A percentile compares a stretch with the other conserved stretches of the same genome.
Conservation (phyloP, 2,888 invertebrate genomes). For the Parthenolecanium corni region DNA sequence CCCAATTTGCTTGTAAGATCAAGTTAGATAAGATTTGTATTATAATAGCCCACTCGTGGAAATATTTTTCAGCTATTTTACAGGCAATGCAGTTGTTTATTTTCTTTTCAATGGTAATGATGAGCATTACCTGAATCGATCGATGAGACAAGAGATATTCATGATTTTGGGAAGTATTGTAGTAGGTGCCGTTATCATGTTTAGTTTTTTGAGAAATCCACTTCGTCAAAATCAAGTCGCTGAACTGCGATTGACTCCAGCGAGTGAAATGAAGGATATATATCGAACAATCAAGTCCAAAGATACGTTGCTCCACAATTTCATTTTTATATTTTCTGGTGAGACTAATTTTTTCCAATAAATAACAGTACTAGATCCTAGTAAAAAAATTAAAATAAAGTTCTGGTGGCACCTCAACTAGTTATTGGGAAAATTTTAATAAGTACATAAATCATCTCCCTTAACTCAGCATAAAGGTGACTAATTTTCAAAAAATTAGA, state of each 20-base stretch:
- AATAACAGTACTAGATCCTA: too few species aligned
- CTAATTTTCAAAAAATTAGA: too few species aligned
- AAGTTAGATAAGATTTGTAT: too few species aligned
- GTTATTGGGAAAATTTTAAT: too few species aligned
- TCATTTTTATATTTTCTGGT: background rate
- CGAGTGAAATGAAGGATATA: background rate
- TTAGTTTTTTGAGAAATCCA: background rate
- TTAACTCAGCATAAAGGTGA: too few species aligned
- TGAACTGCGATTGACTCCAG: background rate
- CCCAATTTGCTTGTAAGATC: too few species aligned
- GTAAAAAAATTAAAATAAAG: too few species aligned
- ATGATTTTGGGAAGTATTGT: background rate
- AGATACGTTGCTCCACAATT: background rate
- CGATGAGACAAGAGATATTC: slow-evolving; percentile 1
- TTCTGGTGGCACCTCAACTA: too few species aligned
- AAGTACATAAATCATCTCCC: too few species aligned
- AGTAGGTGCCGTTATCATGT: slow-evolving; percentile 11
- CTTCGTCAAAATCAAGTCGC: background rate
- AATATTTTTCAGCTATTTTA: slow-evolving; percentile 17
- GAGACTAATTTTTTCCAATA: too few species aligned
- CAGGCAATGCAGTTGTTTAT: slow-evolving; percentile 20
- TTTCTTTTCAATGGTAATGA: slow-evolving; percentile 2
- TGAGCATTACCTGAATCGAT: background rate
- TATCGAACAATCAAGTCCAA: background rate
- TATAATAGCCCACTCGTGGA: too few species aligned